These are phyloP conservation scores for Meganola albula DNA, from an alignment of 2,888 invertebrate species.

Conservation along the genomic window DNA sequence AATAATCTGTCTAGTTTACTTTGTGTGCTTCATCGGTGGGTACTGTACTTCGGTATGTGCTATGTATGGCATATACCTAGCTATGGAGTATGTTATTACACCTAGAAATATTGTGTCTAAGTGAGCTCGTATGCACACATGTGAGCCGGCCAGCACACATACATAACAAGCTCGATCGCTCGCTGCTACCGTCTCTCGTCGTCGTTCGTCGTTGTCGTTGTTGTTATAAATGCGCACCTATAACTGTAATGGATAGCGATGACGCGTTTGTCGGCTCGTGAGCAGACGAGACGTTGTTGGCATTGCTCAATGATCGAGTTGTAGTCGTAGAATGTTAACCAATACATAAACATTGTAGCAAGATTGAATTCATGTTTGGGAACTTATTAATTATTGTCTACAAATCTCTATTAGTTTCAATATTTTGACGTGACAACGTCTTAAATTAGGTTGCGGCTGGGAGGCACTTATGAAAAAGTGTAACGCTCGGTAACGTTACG, in stretches of 20 bases:
- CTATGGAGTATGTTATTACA: constrained; percentile 49
- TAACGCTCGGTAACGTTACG: no score
- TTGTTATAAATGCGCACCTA: constrained; percentile 68
- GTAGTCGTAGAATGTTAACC: constrained; percentile 64
- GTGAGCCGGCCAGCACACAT: constrained; percentile 54
- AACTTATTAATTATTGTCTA: no score
- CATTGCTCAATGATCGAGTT: constrained; percentile 76
- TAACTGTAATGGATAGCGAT: constrained; percentile 72
- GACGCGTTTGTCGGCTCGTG: constrained; percentile 75
- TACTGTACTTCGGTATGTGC: constrained; percentile 47
- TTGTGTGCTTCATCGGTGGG: constrained; percentile 66
- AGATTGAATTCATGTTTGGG: constrained; percentile 9
- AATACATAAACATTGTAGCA: constrained; percentile 23
- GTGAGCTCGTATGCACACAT: constrained; percentile 51
- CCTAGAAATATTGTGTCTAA: constrained; percentile 33
- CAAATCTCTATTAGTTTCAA: no score
- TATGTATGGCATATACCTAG: constrained; percentile 44
- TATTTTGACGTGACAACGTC: no score
- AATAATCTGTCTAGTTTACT: constrained; percentile 64
- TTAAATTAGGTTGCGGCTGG: no score
- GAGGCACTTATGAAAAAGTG: no score
- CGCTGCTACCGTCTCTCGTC: constrained; percentile 64
- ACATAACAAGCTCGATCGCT: constrained; percentile 61
- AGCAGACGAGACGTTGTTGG: constrained; percentile 76
- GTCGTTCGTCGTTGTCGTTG: no score